phyloP scores from a whole-genome alignment of 2,113 vertebrate species.

The mouse (Mus musculus) region DNA sequence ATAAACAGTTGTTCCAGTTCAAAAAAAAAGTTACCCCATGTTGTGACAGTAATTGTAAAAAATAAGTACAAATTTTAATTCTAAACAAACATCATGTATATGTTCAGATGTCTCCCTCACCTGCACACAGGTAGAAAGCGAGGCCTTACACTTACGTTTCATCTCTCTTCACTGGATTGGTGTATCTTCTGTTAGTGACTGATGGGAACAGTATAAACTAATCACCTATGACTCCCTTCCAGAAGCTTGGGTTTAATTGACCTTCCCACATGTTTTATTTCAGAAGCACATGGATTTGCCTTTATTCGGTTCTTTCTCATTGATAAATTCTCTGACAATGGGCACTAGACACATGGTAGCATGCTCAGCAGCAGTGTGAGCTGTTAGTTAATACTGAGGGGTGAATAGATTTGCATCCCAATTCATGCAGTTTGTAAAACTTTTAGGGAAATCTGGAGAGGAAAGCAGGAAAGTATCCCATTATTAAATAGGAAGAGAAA shows the following conservation, averaged over 20 bases:
- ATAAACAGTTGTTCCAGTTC: no score
- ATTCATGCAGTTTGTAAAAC: background rate
- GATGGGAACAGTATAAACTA: background rate
- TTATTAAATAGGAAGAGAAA: background rate
- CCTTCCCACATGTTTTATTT: background rate
- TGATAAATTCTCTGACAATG: background rate
- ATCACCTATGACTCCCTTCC: background rate
- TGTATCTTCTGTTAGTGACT: background rate
- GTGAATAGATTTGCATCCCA: background rate
- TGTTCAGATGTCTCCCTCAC: background rate
- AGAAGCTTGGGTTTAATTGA: background rate
- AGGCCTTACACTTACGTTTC: background rate
- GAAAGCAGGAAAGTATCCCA: background rate
- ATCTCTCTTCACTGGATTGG: background rate
- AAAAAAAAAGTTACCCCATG: background rate
- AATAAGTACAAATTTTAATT: background rate
- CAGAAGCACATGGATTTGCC: background rate
- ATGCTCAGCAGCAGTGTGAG: background rate
- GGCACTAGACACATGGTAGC: rapidly evolving
- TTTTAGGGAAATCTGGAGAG: background rate
- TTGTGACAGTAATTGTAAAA: background rate
- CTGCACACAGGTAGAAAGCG: background rate
- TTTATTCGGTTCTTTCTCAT: background rate
- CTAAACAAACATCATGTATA: background rate
- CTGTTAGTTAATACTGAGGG: background rate